These are phyloP conservation scores for Chlorocebus sabaeus DNA, from an alignment of 2,113 vertebrate genomes.

Conservation along the genomic window DNA sequence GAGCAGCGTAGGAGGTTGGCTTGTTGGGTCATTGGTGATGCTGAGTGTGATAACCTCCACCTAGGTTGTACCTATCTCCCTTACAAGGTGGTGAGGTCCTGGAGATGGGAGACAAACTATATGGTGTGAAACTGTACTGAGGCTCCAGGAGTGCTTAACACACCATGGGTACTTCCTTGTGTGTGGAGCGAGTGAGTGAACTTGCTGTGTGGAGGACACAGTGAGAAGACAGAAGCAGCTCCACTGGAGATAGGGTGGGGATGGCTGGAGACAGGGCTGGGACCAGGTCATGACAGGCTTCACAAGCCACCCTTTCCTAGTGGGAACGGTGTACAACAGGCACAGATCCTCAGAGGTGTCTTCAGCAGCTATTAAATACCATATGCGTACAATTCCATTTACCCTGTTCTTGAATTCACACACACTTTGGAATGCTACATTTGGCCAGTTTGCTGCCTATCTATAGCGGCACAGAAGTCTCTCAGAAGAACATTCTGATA, in stretches of 20 bases:
- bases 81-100: background rate
- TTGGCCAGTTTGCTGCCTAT: background rate
- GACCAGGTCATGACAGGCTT: background rate
- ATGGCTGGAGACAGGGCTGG: background rate
- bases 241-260: background rate
- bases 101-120: background rate
- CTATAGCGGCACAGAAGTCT: background rate
- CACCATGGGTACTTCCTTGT: fast-evolving
- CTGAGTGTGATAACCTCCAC: no score
- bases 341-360: background rate
- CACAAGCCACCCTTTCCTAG: no score
- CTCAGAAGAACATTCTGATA: background rate
- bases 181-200: no score
- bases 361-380: background rate
- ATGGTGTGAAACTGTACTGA: no score
- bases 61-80: background rate
- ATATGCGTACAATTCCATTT: background rate
- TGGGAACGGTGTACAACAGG: background rate
- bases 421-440: background rate
- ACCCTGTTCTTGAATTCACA: background rate
- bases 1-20: background rate
- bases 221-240: background rate
- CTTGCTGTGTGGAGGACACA: background rate
- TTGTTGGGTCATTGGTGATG: background rate
- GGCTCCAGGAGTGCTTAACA: background rate